Percentiles rank a stretch among this genome's conserved stretches.
Evolutionary conservation across 2,888 invertebrate genomes (phyloP).

Genomic region (Stramonita haemastoma): DNA sequence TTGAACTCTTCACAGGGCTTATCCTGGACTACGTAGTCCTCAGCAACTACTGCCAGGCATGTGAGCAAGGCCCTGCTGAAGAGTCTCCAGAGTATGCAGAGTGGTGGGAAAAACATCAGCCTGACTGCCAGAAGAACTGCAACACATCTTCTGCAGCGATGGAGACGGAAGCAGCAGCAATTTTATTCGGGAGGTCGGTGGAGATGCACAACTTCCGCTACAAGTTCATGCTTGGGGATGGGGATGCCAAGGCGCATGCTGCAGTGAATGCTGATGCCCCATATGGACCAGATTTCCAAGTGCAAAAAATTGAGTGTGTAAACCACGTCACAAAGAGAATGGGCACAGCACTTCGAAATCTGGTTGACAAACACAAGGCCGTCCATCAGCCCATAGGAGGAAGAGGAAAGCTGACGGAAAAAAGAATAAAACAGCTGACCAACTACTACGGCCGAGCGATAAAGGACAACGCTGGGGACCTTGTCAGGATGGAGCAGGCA

Average conservation of each 20-base stretch:
- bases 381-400: conserved; percentile 14
- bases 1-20: conserved; percentile 31
- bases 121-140: conserved; percentile 9
- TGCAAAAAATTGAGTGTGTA: background rate
- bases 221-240: background rate
- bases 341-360: too few species aligned
- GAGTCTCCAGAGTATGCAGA: background rate
- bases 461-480: conserved; percentile 5
- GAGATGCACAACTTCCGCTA: conserved; percentile 12
- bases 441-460: conserved; percentile 5
- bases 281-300: background rate
- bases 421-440: background rate
- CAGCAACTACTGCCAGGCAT: conserved; percentile 36
- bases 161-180: background rate
- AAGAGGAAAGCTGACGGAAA: conserved; percentile 24
- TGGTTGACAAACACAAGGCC: too few species aligned
- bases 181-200: conserved; percentile 22
- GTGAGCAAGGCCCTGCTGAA: conserved; percentile 4
- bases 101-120: conserved; percentile 6
- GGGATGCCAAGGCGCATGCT: background rate
- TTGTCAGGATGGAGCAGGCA: background rate
- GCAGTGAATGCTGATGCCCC: too few species aligned
- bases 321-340: conserved; percentile 30
- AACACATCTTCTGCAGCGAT: background rate
- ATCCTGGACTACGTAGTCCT: conserved; percentile 19